A percentile compares a stretch with the other conserved stretches of the same genome.
Conservation (phyloP, 2,113 vertebrate genomes). For the Haemorhous mexicanus region DNA sequence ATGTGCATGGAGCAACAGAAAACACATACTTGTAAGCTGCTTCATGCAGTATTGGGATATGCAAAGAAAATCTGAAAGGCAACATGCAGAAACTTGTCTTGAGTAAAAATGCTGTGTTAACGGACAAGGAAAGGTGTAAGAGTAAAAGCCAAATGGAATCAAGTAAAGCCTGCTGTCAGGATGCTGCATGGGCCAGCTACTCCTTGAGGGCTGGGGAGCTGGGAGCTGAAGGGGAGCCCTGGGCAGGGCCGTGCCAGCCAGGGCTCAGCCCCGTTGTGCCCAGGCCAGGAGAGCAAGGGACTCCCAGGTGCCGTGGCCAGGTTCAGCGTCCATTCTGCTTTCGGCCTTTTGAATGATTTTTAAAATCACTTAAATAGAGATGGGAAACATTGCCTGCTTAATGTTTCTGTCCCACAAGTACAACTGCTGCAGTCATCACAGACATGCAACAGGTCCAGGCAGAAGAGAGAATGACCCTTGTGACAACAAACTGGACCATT, state of each 20-base stretch:
- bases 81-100: background rate
- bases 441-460: background rate
- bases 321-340: background rate
- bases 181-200: background rate
- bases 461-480: background rate
- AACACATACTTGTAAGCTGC: background rate
- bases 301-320: accelerated
- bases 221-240: accelerated
- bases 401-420: background rate
- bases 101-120: background rate
- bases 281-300: background rate
- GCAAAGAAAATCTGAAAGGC: background rate
- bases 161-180: background rate
- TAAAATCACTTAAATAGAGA: background rate
- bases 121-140: background rate
- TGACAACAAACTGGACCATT: background rate
- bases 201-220: background rate
- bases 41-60: background rate
- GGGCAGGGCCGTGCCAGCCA: background rate
- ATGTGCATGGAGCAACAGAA: background rate
- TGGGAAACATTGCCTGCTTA: background rate
- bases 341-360: background rate
- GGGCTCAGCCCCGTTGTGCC: background rate
- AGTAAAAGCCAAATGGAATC: background rate
- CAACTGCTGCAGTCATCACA: background rate